Conservation (phyloP, 2,113 vertebrate genomes). For the Phodopus roborovskii region DNA sequence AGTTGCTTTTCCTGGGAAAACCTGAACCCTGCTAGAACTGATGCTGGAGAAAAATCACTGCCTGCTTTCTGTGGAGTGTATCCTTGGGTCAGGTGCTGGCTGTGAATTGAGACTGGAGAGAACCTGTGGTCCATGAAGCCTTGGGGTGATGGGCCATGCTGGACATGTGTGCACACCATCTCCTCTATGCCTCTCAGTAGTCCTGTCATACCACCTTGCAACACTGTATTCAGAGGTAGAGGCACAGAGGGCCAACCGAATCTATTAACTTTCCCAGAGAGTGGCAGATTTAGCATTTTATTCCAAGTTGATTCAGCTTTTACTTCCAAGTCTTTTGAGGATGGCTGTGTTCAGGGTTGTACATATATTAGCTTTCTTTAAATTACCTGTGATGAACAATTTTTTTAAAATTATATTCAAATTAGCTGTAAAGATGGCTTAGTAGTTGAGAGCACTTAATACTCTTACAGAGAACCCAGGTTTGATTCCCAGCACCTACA, state of each 20-base stretch:
- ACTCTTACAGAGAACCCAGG: background rate
- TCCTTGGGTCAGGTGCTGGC: background rate
- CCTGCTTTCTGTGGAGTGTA: background rate
- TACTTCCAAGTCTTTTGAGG: background rate
- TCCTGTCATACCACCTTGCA: background rate
- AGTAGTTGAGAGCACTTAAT: background rate
- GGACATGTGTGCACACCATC: background rate
- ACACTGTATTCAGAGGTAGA: background rate
- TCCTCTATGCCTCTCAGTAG: background rate
- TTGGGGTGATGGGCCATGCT: background rate
- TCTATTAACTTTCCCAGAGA: background rate
- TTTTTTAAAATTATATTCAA: background rate
- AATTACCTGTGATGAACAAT: background rate
- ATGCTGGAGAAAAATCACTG: background rate
- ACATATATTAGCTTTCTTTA: background rate
- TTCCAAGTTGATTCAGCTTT: slow-evolving; percentile 24
- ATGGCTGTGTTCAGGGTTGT: background rate
- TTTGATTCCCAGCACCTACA: background rate
- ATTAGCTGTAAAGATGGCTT: background rate
- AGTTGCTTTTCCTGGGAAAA: background rate
- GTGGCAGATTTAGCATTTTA: background rate
- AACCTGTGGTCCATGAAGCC: background rate
- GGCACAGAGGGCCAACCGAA: background rate
- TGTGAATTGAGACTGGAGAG: background rate
- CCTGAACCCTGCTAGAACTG: background rate